Evolutionary conservation across 1,140 invertebrate species (phyloP), one percentile per base, ranked within the genome.

Genomic region (Rhagoletis zephyria): DNA sequence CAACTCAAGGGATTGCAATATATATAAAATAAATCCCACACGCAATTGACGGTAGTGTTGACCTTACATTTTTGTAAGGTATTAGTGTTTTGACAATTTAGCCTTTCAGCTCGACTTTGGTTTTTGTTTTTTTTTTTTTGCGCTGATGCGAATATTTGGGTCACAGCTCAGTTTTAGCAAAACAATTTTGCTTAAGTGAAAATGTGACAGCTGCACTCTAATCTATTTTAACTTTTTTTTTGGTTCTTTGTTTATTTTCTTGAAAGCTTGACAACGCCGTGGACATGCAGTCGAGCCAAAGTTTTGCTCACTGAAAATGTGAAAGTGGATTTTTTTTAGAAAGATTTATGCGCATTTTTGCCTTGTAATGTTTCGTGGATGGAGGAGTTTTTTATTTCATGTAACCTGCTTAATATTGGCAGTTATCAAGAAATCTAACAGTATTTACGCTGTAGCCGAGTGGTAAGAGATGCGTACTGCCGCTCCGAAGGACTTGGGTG

Each of bases 31-130:
- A 67, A 9, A 42, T 42, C 30, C 65, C 16, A 67, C 30, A 67
- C 5, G 4, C 12, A 40, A 67, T 7, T 30, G 64, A 40, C 4
- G 12, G 45, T 2, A 56, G 74, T 16, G 56, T 45, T 81, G 74
- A 81, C 74, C 74, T n/a, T 56, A 56, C 74, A 81, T 40, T n/a
- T 51, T 19, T 30, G 4, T 6, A 51, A 51, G 48, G 48, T 16
- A 81, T 81, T 81, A 81, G 74, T 81, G 74, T 19, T 81, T 81
- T 56, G 74, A 81, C 74, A 45, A 81, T 48, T 81, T 81, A 81
- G 74, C 48, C 74, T 56, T 56, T 81, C 56, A 81, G 48, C 56
- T 81, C 3, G 48, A 81, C 74, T 56, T 81, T 81, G 30, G 30
- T 30, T 30, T 30, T 30, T 30, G 1, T 30, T 30, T 30, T 30